Conservation (phyloP, 2,113 vertebrate species). For the Carassius carassius region DNA sequence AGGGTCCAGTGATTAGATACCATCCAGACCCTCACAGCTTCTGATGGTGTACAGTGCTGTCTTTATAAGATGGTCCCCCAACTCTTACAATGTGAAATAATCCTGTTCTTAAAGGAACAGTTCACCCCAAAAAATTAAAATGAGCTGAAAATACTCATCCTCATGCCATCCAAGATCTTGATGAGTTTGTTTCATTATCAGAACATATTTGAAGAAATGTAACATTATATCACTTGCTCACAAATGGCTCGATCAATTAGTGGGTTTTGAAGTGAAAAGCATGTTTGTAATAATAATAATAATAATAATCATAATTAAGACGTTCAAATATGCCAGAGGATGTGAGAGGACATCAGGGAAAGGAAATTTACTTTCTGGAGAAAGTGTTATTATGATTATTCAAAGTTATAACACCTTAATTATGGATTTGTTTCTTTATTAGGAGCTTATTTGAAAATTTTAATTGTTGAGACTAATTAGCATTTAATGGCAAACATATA, state of each 20-base stretch:
- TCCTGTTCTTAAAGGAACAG: neutral
- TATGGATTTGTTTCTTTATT: too few relatives aligned
- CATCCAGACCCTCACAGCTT: slow-evolving; percentile 21
- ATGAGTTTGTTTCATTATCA: neutral
- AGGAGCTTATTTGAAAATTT: too few relatives aligned
- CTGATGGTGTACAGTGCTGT: neutral
- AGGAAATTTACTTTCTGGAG: too few relatives aligned
- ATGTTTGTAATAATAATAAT: too few relatives aligned
- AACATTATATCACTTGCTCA: neutral
- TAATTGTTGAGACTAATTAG: neutral
- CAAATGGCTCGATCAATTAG: neutral
- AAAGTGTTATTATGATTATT: too few relatives aligned
- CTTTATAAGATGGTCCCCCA: neutral
- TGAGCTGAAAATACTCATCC: neutral
- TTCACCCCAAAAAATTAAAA: neutral
- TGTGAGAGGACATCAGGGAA: too few relatives aligned
- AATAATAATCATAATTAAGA: too few relatives aligned
- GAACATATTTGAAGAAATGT: neutral
- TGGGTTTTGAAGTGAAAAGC: neutral
- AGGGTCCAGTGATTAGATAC: neutral
- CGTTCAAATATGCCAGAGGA: too few relatives aligned
- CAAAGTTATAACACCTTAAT: too few relatives aligned
- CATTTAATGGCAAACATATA: neutral
- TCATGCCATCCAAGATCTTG: neutral
- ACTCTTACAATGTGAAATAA: neutral